phyloP scores from a whole-genome alignment of 2,113 vertebrate species.

The Pampusana beccarii region DNA sequence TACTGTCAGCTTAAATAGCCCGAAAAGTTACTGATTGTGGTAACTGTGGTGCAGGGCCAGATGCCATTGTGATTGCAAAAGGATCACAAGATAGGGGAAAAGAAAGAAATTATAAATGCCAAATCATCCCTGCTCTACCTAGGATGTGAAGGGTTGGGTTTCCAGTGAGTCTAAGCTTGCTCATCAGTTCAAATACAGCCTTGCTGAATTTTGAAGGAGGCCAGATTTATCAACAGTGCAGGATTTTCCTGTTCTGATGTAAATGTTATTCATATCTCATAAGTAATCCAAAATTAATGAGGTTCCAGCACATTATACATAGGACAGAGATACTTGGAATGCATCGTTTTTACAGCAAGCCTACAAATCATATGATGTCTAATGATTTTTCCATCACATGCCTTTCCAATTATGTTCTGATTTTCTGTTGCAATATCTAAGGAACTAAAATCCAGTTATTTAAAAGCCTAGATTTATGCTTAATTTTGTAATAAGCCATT shows the following conservation, averaged over 20 bases:
- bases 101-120: neutral
- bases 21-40: neutral
- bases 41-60: neutral
- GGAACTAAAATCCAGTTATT: neutral
- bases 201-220: neutral
- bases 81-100: neutral
- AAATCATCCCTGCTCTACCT: neutral
- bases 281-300: neutral
- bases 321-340: neutral
- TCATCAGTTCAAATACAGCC: neutral
- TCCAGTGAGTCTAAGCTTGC: neutral
- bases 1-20: neutral
- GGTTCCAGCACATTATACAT: neutral
- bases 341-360: neutral
- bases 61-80: neutral
- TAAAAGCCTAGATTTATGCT: neutral
- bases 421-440: constrained; percentile 8
- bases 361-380: neutral
- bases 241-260: neutral
- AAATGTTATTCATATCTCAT: neutral
- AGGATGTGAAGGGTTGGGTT: neutral
- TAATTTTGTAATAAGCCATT: neutral
- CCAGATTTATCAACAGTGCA: neutral
- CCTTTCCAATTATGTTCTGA: constrained; percentile 8
- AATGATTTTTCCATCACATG: neutral